Evolutionary conservation across 2,797 vertebrate species (phyloP).

Genomic region (Sandelia bainsii): DNA sequence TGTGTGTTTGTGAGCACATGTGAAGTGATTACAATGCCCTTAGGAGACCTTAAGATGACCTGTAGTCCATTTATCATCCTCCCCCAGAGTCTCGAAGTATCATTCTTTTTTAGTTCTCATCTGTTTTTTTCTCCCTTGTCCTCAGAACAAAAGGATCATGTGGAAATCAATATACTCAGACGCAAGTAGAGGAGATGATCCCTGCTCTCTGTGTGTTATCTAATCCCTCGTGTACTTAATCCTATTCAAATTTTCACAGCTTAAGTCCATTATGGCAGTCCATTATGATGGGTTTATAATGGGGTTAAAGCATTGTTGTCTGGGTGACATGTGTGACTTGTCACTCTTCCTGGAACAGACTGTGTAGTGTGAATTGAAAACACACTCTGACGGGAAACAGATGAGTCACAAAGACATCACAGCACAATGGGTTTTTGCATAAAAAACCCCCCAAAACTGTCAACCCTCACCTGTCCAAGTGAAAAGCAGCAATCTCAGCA

Average conservation of each 20-base stretch:
- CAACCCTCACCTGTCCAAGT: constrained; percentile 92
- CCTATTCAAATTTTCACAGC: constrained; percentile 57
- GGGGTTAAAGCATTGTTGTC: constrained; percentile 28
- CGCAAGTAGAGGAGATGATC: constrained; percentile 56
- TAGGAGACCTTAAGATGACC: constrained; percentile 7
- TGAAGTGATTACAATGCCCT: constrained; percentile 30
- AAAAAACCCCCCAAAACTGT: not conserved
- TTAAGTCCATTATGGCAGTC: constrained; percentile 37
- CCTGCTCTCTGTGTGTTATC: constrained; percentile 40
- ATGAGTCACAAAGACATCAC: constrained; percentile 8
- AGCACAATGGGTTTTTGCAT: not conserved
- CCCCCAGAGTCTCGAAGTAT: constrained; percentile 19
- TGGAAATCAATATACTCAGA: constrained; percentile 61
- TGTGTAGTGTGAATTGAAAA: constrained; percentile 21
- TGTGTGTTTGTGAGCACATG: constrained; percentile 17
- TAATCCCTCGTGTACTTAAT: constrained; percentile 66
- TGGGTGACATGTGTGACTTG: constrained; percentile 13
- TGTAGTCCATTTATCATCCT: constrained; percentile 32
- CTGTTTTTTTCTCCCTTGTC: constrained; percentile 29
- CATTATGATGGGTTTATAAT: constrained; percentile 17
- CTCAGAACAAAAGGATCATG: constrained; percentile 53
- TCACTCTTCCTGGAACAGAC: constrained; percentile 14
- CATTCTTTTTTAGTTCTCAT: constrained; percentile 22
- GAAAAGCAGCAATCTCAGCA: constrained; percentile 96
- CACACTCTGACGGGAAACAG: not conserved